Evolutionary conservation across 2,797 vertebrate species (phyloP).

Genomic region (Heterohyrax brucei): DNA sequence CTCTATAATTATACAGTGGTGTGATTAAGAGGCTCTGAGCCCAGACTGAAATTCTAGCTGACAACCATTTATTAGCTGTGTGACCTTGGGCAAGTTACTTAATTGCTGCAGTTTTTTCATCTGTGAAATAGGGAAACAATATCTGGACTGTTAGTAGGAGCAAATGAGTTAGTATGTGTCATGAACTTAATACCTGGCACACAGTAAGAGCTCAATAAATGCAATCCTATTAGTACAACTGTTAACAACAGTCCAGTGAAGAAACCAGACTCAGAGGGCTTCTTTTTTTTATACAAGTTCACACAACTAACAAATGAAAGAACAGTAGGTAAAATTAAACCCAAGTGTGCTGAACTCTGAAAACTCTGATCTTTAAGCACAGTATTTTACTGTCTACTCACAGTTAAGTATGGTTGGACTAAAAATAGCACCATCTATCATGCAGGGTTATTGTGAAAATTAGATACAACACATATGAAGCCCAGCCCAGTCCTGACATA

Average conservation of each 20-base stretch:
- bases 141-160: not conserved
- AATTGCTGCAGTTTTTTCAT: not conserved
- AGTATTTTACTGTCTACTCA: not conserved
- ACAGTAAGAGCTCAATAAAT: conserved; percentile 13
- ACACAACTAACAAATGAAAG: conserved; percentile 21
- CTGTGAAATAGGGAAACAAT: not conserved
- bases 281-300: conserved; percentile 49
- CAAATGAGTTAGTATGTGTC: not conserved
- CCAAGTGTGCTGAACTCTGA: not conserved
- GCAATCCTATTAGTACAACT: not conserved
- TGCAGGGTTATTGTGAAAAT: conserved; percentile 19
- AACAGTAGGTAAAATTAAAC: not conserved
- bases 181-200: conserved; percentile 9
- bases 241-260: conserved; percentile 15
- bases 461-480: not conserved
- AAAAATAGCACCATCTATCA: not conserved
- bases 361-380: not conserved
- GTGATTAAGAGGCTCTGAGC: not conserved
- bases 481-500: not conserved
- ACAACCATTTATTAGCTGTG: not conserved
- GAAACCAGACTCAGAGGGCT: not conserved
- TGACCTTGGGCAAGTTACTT: not conserved
- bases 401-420: not conserved
- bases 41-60: conserved; percentile 21
- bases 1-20: not conserved